These are phyloP conservation scores for Vimba vimba DNA, from an alignment of 2,113 vertebrate genomes.

Conservation along the genomic window DNA sequence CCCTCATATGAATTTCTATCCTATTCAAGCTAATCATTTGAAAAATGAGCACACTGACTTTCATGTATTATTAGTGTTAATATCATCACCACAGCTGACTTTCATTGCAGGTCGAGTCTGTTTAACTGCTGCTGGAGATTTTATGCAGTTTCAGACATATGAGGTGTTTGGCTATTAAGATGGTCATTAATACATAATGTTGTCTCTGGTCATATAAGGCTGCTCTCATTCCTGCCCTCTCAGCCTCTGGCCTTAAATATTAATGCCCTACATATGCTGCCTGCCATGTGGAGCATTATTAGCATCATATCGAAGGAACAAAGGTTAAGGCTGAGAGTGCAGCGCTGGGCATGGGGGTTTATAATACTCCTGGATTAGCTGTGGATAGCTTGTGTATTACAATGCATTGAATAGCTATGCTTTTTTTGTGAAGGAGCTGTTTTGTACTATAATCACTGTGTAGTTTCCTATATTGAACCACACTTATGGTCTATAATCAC, in stretches of 20 bases:
- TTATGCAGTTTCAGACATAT: slow-evolving; percentile 35
- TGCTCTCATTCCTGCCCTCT: slow-evolving; percentile 19
- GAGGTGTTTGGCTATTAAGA: slow-evolving; percentile 50
- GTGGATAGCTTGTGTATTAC: neutral
- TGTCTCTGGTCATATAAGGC: slow-evolving; percentile 46
- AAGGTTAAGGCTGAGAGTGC: neutral
- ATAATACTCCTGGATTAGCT: neutral
- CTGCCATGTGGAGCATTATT: slow-evolving; percentile 11
- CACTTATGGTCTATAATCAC: slow-evolving; percentile 9
- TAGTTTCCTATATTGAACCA: neutral
- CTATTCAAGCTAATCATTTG: slow-evolving; percentile 41
- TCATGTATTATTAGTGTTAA: slow-evolving; percentile 45
- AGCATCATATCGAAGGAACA: slow-evolving; percentile 15
- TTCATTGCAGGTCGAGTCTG: slow-evolving; percentile 20
- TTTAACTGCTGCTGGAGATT: slow-evolving; percentile 44
- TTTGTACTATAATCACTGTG: neutral
- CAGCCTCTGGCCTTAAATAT: slow-evolving; percentile 41
- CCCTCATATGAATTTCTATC: neutral
- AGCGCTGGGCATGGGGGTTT: neutral
- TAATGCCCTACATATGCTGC: slow-evolving; percentile 52
- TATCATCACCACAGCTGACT: slow-evolving; percentile 32
- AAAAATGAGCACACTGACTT: slow-evolving; percentile 42
- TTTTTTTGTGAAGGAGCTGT: neutral
- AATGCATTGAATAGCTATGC: neutral
- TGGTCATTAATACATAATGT: slow-evolving; percentile 55